Conservation (phyloP, 2,797 vertebrate genomes). For the Cebuella pygmaea region DNA sequence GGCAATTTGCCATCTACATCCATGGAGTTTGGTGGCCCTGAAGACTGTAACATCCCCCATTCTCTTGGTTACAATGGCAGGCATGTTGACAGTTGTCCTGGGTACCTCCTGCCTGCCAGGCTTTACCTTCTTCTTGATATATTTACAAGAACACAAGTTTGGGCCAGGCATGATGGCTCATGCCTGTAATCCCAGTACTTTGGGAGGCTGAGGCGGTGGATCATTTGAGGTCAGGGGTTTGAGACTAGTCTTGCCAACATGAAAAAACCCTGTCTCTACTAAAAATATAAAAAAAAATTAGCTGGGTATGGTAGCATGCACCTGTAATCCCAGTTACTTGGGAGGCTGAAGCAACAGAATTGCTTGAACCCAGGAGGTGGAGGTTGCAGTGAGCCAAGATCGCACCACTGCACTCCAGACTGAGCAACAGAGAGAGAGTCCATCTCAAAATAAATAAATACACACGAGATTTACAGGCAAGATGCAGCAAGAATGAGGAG, state of each 20-base stretch:
- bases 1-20: not conserved
- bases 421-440: not conserved
- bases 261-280: not conserved
- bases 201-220: not conserved
- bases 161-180: not conserved
- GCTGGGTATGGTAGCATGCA: not conserved
- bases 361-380: not conserved
- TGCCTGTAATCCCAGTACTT: not conserved
- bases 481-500: not conserved
- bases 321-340: not conserved
- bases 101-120: not conserved
- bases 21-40: not conserved
- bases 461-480: not conserved
- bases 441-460: not conserved
- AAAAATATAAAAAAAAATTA: not conserved
- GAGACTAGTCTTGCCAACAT: not conserved
- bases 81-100: not conserved
- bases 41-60: not conserved
- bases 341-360: not conserved
- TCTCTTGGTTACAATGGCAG: not conserved
- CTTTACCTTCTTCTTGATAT: not conserved
- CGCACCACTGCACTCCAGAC: not conserved
- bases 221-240: not conserved
- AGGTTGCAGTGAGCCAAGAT: not conserved
- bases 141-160: not conserved